Conservation (phyloP, 2,888 invertebrate species). For the Mythimna pallens region DNA sequence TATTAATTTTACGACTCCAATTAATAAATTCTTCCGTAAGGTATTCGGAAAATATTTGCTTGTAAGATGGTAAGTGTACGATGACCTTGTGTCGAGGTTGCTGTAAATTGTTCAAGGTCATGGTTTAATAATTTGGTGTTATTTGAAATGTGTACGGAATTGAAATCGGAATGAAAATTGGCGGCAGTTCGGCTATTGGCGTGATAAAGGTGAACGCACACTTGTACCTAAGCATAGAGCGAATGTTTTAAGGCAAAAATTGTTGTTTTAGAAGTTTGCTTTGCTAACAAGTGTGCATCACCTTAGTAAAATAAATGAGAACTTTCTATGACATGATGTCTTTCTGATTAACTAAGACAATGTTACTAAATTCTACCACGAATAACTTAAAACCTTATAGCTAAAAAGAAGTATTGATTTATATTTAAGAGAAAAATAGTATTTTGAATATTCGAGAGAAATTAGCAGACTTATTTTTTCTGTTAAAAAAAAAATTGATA, state of each 20-base stretch:
- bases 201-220: constrained; percentile 15
- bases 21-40: constrained; percentile 8
- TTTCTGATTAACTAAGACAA: constrained; percentile 11
- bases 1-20: constrained; percentile 17
- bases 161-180: constrained; percentile 29
- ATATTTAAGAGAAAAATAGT: constrained; percentile 24
- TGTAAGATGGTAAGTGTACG: constrained; percentile 12
- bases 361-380: constrained; percentile 1
- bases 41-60: constrained; percentile 27
- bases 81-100: constrained; percentile 23
- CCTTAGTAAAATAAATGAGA: constrained; percentile 12
- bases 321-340: background rate
- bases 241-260: background rate
- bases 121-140: constrained; percentile 26
- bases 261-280: background rate
- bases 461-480: background rate
- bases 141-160: constrained; percentile 39
- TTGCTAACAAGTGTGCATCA: constrained; percentile 4
- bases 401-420: constrained; percentile 28
- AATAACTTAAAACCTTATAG: background rate
- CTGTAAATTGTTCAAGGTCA: constrained; percentile 37
- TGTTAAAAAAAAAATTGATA: constrained; percentile 5
- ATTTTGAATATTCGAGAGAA: constrained; percentile 16
- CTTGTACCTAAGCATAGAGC: background rate
- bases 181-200: constrained; percentile 35